Percentiles rank a stretch among this genome's conserved stretches.
Evolutionary conservation across 2,888 invertebrate species (phyloP).

Genomic region (Eristalis tenax): DNA sequence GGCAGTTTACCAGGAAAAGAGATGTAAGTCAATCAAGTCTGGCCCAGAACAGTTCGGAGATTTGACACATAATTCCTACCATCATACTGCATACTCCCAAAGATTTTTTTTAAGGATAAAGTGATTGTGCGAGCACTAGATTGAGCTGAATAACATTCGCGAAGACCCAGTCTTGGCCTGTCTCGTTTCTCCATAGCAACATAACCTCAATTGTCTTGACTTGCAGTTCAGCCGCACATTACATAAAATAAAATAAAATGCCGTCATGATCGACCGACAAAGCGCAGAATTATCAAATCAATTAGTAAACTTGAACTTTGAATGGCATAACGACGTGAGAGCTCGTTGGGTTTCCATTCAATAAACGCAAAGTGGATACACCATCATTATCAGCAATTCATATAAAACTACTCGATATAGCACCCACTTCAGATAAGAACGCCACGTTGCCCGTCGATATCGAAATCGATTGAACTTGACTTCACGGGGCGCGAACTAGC

Average conservation of each 20-base stretch:
- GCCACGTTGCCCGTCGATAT: neutral
- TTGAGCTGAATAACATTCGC: too few relatives aligned
- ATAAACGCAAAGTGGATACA: neutral
- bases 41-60: too few relatives aligned
- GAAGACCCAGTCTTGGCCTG: too few relatives aligned
- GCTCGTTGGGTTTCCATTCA: neutral
- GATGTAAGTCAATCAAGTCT: too few relatives aligned
- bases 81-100: too few relatives aligned
- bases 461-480: neutral
- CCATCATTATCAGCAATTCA: neutral
- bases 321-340: neutral
- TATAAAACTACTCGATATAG: neutral
- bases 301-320: neutral
- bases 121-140: too few relatives aligned
- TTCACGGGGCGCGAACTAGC: neutral
- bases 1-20: too few relatives aligned
- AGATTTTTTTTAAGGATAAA: too few relatives aligned
- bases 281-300: neutral
- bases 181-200: neutral
- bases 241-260: neutral
- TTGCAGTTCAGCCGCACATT: too few relatives aligned
- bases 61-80: too few relatives aligned
- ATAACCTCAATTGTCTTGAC: neutral
- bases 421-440: neutral
- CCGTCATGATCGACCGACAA: neutral